Evolutionary conservation across 30 jellyfish, hydroid and myxozoan species (phyloP).

Genomic region (Hydractinia echinata): DNA sequence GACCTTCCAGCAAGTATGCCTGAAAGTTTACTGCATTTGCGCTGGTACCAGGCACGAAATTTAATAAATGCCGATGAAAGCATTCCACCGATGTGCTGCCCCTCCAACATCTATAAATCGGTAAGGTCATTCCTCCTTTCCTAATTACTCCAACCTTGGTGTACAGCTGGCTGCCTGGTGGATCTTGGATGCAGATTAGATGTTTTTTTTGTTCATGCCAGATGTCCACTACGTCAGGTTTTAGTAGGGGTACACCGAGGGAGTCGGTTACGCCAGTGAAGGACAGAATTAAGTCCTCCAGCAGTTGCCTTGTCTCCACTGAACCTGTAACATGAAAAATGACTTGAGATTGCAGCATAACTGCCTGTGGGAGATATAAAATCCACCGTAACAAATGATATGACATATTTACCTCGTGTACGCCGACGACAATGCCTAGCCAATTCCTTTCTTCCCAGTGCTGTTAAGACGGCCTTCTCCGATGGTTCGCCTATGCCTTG

Average conservation of each 20-base stretch:
- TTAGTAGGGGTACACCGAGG: slow-evolving; percentile 57
- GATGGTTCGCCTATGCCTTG: slow-evolving; percentile 24
- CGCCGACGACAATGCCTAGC: too few relatives aligned
- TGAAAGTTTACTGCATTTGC: slow-evolving; percentile 44
- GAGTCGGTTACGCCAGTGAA: slow-evolving; percentile 41
- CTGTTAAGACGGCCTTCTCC: slow-evolving; percentile 30
- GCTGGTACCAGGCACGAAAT: slow-evolving; percentile 20
- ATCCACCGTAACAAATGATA: too few relatives aligned
- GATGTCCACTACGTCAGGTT: background rate
- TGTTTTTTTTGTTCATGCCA: slow-evolving; percentile 46
- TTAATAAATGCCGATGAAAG: slow-evolving; percentile 20
- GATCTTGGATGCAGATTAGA: slow-evolving; percentile 46
- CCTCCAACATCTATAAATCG: slow-evolving; percentile 52
- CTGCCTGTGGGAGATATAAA: too few relatives aligned
- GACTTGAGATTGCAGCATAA: too few relatives aligned
- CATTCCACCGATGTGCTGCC: slow-evolving; percentile 48
- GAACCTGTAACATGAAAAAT: slow-evolving; percentile 46
- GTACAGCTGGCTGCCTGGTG: slow-evolving; percentile 36
- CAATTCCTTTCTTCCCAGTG: too few relatives aligned
- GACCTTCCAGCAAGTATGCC: slow-evolving; percentile 46
- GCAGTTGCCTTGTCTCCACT: slow-evolving; percentile 11
- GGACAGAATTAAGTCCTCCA: slow-evolving; percentile 32
- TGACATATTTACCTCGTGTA: too few relatives aligned
- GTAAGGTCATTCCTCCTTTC: slow-evolving; percentile 26
- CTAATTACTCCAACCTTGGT: slow-evolving; percentile 22